Conservation (phyloP, 2,113 vertebrate species). For the Cepphus grylle region DNA sequence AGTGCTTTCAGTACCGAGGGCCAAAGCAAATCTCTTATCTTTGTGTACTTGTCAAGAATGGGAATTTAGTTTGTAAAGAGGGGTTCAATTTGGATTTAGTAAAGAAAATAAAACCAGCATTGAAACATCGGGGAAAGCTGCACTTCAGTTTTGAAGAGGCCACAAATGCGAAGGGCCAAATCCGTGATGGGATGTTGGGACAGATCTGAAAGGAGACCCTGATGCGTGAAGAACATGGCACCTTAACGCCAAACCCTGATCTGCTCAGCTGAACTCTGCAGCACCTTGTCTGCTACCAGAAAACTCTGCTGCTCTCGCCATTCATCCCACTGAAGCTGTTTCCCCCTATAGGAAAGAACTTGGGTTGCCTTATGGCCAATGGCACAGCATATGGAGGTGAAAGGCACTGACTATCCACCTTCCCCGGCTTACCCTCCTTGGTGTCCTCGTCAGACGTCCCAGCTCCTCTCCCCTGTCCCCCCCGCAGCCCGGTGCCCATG, state of each 20-base stretch:
- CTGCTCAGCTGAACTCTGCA: background rate
- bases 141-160: background rate
- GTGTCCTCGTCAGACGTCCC: background rate
- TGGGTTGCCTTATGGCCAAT: background rate
- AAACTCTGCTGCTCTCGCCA: background rate
- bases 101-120: background rate
- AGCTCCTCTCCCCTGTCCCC: background rate
- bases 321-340: background rate
- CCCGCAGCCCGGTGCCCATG: fast-evolving
- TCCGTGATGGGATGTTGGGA: fast-evolving
- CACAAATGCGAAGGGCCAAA: background rate
- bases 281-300: background rate
- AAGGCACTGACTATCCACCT: fast-evolving
- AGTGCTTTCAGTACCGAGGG: background rate
- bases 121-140: background rate
- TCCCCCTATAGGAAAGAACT: background rate
- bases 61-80: background rate
- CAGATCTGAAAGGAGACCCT: background rate
- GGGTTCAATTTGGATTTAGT: background rate
- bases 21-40: background rate
- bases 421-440: background rate
- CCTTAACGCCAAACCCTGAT: background rate
- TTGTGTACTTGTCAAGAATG: background rate
- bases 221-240: background rate
- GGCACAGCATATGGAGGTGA: background rate